A percentile compares a stretch with the other conserved stretches of the same genome.
phyloP scores from a whole-genome alignment of 1,140 invertebrate species.

The Meloidogyne exigua region DNA sequence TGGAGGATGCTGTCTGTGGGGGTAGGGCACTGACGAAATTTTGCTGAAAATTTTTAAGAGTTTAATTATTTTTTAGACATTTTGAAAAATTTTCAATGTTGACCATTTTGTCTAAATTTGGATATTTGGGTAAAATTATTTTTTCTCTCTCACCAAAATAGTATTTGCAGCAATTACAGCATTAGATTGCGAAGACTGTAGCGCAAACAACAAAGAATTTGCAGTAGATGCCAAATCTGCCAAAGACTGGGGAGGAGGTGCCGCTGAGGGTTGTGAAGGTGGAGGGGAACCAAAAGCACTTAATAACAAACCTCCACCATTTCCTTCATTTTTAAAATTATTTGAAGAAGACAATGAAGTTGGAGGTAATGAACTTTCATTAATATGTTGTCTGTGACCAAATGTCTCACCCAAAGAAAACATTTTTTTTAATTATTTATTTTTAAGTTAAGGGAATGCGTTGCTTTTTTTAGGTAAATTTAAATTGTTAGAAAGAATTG shows the following conservation, averaged over 20 bases:
- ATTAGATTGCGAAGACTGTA: slow-evolving; percentile 21
- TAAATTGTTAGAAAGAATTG: too few relatives aligned
- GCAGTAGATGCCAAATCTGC: slow-evolving; percentile 22
- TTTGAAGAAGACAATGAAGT: background rate
- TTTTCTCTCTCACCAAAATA: slow-evolving; percentile 12
- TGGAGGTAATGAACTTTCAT: background rate
- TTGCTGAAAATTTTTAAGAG: slow-evolving; percentile 8
- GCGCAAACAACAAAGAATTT: slow-evolving; percentile 12
- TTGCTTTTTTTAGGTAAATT: too few relatives aligned
- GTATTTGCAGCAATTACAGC: slow-evolving; percentile 27
- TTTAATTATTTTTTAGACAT: background rate
- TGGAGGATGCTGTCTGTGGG: background rate
- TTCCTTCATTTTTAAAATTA: background rate
- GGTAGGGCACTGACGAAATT: slow-evolving; percentile 22
- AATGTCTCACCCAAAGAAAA: background rate
- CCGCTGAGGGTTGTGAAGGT: background rate
- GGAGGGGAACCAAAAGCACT: background rate
- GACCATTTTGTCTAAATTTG: background rate
- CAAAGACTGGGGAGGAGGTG: slow-evolving; percentile 13
- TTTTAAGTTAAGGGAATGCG: too few relatives aligned
- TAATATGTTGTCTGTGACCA: background rate
- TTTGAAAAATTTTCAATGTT: too few relatives aligned
- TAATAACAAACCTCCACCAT: background rate
- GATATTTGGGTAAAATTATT: background rate
- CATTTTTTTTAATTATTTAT: background rate